phyloP scores from a whole-genome alignment of 2,113 vertebrate genomes.

The Hydrolagus affinis region DNA sequence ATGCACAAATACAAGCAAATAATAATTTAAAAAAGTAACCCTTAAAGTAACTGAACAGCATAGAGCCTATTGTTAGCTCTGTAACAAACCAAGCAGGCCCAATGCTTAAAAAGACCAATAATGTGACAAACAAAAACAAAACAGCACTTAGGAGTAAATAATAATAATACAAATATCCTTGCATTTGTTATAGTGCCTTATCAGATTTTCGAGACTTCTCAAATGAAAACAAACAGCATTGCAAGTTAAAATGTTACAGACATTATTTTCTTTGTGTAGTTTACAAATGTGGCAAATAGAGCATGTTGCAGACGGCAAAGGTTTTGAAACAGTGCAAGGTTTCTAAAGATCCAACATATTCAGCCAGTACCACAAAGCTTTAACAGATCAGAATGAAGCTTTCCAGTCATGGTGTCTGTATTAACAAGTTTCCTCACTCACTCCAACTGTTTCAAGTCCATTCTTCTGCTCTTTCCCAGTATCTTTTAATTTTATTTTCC shows the following conservation, averaged over 20 bases:
- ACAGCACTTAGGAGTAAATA: background rate
- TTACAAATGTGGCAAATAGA: background rate
- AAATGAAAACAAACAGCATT: background rate
- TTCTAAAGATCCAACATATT: background rate
- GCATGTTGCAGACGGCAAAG: background rate
- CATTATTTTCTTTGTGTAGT: background rate
- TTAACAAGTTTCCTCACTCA: too few species aligned
- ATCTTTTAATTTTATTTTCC: too few species aligned
- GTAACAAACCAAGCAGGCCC: background rate
- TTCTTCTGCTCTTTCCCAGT: too few species aligned
- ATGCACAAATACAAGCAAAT: conserved; percentile 26
- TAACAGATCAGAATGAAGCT: too few species aligned
- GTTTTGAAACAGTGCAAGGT: background rate
- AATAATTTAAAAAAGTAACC: background rate
- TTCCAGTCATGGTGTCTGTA: too few species aligned
- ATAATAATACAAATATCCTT: background rate
- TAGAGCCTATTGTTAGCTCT: background rate
- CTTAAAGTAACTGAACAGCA: conserved; percentile 27
- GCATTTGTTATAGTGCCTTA: too few species aligned
- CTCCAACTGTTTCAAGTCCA: too few species aligned
- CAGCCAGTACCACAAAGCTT: too few species aligned
- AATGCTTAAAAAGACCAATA: background rate
- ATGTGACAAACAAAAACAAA: background rate
- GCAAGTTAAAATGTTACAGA: background rate
- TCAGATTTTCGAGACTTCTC: too few species aligned